A percentile compares a stretch with the other conserved stretches of the same genome.
Evolutionary conservation across 2,797 vertebrate species (phyloP).

Genomic region (Aeoliscus strigatus): DNA sequence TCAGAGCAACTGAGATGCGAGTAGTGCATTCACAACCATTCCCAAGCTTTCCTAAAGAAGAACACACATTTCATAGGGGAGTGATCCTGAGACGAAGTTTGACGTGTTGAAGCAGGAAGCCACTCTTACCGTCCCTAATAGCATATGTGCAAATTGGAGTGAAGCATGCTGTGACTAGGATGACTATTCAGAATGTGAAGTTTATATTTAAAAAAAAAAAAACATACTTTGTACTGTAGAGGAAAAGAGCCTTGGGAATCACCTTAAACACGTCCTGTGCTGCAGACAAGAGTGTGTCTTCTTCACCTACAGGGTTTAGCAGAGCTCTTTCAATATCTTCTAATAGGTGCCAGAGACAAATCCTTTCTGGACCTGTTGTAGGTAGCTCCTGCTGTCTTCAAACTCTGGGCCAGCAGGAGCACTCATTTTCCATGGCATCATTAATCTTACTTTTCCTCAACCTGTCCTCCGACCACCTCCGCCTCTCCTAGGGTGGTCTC

Average conservation of each 20-base stretch:
- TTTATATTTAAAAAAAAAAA: too few species aligned
- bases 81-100: too few species aligned
- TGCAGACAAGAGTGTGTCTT: slow-evolving; percentile 12
- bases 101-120: too few species aligned
- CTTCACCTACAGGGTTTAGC: slow-evolving; percentile 20
- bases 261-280: slow-evolving; percentile 29
- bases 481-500: slow-evolving; percentile 64
- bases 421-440: slow-evolving; percentile 66
- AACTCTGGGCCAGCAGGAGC: slow-evolving; percentile 61
- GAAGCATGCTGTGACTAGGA: too few species aligned
- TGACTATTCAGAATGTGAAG: too few species aligned
- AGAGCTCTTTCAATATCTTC: slow-evolving; percentile 37
- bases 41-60: too few species aligned
- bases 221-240: too few species aligned
- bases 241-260: slow-evolving; percentile 19
- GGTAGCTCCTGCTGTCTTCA: slow-evolving; percentile 65
- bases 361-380: slow-evolving; percentile 57
- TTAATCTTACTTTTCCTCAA: slow-evolving; percentile 73
- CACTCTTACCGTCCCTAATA: too few species aligned
- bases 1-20: too few species aligned
- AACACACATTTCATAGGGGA: too few species aligned
- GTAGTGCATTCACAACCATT: too few species aligned
- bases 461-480: slow-evolving; percentile 64
- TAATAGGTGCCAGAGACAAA: slow-evolving; percentile 46
- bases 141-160: too few species aligned